Evolutionary conservation across 1,140 invertebrate species (phyloP).

Genomic region (Aphelinus certus): DNA sequence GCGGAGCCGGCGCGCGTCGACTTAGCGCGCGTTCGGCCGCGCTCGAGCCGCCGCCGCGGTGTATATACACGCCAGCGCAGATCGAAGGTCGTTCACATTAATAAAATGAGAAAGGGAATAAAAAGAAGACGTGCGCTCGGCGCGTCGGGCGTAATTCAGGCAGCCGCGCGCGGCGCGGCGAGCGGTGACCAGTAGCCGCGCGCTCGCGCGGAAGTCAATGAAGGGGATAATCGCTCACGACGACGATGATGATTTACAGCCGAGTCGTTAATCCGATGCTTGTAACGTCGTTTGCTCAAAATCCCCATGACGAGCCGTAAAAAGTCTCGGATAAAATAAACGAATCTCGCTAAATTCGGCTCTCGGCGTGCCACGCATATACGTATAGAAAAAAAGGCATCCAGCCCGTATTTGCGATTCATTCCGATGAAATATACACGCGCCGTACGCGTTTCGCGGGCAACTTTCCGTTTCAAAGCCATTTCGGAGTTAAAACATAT

Average conservation of each 20-base stretch:
- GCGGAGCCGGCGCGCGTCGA: not conserved
- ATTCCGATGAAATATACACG: too few relatives aligned
- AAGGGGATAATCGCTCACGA: conserved; percentile 23
- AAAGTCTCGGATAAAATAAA: conserved; percentile 8
- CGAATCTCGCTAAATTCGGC: too few relatives aligned
- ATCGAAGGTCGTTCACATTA: conserved; percentile 21
- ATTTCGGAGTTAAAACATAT: too few relatives aligned
- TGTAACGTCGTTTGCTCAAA: conserved; percentile 17
- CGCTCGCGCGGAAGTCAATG: conserved; percentile 15
- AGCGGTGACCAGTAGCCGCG: conserved; percentile 13
- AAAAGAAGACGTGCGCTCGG: not conserved
- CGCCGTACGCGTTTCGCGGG: too few relatives aligned
- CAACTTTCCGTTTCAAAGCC: too few relatives aligned
- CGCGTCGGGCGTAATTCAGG: not conserved
- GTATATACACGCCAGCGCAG: not conserved
- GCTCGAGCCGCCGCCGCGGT: too few relatives aligned
- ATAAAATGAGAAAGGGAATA: conserved; percentile 1
- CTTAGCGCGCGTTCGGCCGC: not conserved
- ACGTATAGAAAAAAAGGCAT: too few relatives aligned
- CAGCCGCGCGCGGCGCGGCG: not conserved
- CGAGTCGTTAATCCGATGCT: conserved; percentile 27
- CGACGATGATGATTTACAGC: conserved; percentile 21
- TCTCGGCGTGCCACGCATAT: too few relatives aligned
- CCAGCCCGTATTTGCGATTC: too few relatives aligned
- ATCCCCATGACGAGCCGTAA: not conserved